Percentiles rank a stretch among this genome's conserved stretches.
phyloP scores from a whole-genome alignment of 1,140 invertebrate genomes.

The Sitobion miscanthi region DNA sequence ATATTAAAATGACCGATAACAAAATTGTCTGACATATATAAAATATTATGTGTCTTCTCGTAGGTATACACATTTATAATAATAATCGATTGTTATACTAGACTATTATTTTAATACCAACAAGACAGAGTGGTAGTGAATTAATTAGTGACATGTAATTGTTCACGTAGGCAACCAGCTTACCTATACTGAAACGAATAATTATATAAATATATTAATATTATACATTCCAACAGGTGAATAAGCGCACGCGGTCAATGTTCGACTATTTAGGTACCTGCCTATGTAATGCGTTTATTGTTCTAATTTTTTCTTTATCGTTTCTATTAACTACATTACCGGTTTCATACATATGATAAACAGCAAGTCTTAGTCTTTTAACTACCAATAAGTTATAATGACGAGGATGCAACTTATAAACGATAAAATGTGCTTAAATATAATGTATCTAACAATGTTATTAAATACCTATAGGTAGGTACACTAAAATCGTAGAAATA shows the following conservation, averaged over 20 bases:
- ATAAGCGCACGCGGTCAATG: not conserved
- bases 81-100: not conserved
- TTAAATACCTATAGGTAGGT: too few species aligned
- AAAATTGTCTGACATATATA: not conserved
- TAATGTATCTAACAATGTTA: not conserved
- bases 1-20: not conserved
- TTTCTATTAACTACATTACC: not conserved
- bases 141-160: not conserved
- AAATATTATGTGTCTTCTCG: not conserved
- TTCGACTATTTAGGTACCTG: not conserved
- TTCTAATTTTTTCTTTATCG: not conserved
- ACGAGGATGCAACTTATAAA: not conserved
- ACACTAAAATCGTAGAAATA: not conserved
- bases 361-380: not conserved
- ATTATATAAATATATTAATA: not conserved
- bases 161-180: not conserved
- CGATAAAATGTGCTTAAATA: not conserved
- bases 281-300: not conserved
- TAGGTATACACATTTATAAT: not conserved
- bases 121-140: not conserved
- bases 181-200: not conserved
- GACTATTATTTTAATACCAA: not conserved
- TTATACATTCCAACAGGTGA: not conserved
- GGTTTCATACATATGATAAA: not conserved
- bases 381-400: not conserved